These are phyloP conservation scores for Melinaea menophilus DNA, from an alignment of 2,888 invertebrate species.

Conservation along the genomic window DNA sequence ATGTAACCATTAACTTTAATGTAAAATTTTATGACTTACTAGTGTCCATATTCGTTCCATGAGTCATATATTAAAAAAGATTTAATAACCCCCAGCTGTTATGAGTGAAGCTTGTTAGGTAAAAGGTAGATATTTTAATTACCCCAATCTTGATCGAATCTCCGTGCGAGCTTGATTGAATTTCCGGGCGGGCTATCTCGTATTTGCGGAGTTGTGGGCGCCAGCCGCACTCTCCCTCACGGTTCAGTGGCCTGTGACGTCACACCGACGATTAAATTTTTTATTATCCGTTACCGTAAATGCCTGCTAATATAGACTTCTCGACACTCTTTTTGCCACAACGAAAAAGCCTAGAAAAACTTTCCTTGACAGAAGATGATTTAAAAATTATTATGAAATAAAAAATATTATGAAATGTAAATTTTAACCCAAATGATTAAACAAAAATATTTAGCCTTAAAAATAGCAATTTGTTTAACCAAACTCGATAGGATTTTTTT, in stretches of 20 bases:
- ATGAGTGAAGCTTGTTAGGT: slow-evolving; percentile 36
- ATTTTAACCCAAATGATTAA: too few relatives aligned
- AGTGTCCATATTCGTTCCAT: background rate
- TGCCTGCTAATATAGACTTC: slow-evolving; percentile 65
- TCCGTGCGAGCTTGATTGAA: slow-evolving; percentile 72
- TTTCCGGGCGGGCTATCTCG: slow-evolving; percentile 69
- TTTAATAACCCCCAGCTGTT: background rate
- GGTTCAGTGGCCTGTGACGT: slow-evolving; percentile 72
- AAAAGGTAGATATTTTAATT: slow-evolving; percentile 70
- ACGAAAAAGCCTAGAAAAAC: slow-evolving; percentile 35
- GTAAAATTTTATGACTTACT: background rate
- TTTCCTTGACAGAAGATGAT: slow-evolving; percentile 29
- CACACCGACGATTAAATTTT: slow-evolving; percentile 63
- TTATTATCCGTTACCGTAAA: slow-evolving; percentile 66
- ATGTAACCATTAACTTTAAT: background rate
- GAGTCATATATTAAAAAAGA: background rate
- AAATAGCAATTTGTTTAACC: too few relatives aligned
- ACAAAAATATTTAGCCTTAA: too few relatives aligned
- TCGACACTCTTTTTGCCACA: slow-evolving; percentile 45
- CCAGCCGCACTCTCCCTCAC: slow-evolving; percentile 43
- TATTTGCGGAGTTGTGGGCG: slow-evolving; percentile 66
- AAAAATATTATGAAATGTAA: too few relatives aligned
- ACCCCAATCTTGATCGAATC: slow-evolving; percentile 74
- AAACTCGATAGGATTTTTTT: too few relatives aligned
- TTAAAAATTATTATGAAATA: slow-evolving; percentile 6